Percentiles rank a stretch among this genome's conserved stretches.
phyloP scores from a whole-genome alignment of 2,113 vertebrate genomes.

The Promerops cafer region DNA sequence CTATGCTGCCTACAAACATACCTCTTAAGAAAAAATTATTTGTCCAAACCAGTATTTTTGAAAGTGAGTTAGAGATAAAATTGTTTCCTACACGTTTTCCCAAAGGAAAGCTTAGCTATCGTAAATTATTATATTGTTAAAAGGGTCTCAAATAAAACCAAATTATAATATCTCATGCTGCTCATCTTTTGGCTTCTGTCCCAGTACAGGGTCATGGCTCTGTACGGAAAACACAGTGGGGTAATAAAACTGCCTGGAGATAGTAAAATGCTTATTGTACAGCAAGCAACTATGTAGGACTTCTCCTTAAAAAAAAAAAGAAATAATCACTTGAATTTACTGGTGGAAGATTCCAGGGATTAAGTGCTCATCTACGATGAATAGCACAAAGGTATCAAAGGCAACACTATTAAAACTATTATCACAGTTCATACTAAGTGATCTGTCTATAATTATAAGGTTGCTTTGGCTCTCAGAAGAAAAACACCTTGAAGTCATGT shows the following conservation, averaged over 20 bases:
- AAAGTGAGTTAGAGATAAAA: neutral
- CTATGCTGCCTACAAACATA: neutral
- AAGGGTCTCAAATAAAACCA: conserved; percentile 56
- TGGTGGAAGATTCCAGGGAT: neutral
- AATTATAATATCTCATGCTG: conserved; percentile 61
- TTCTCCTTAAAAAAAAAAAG: neutral
- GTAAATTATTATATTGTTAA: conserved; percentile 60
- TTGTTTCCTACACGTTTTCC: neutral
- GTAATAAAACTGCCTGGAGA: conserved; percentile 43
- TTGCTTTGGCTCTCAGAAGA: neutral
- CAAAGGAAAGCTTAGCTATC: conserved; percentile 20
- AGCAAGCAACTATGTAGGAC: neutral
- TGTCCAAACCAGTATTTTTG: neutral
- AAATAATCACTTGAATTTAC: neutral
- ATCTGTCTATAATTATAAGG: neutral
- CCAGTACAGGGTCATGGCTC: conserved; percentile 63
- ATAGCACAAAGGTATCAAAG: neutral
- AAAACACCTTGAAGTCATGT: neutral
- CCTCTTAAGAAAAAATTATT: neutral
- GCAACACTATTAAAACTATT: neutral
- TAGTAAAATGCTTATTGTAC: conserved; percentile 9
- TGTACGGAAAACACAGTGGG: conserved; percentile 54
- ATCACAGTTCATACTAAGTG: neutral
- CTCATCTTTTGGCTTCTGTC: conserved; percentile 61
- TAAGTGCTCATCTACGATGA: neutral